phyloP scores from a whole-genome alignment of 2,113 vertebrate species.

The Poeciliopsis prolifica region DNA sequence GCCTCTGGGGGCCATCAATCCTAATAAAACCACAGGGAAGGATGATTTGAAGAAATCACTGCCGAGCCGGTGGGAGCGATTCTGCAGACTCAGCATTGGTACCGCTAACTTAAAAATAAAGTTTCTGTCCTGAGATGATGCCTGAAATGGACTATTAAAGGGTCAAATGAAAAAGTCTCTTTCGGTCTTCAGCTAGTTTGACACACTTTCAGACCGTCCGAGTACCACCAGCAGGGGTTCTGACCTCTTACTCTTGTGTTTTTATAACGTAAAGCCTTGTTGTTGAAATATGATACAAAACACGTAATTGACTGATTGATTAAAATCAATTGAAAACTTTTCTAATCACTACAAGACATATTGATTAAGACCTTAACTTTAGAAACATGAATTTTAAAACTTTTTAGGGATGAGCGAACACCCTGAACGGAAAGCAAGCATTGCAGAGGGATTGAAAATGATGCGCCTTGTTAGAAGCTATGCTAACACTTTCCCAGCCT shows the following conservation, averaged over 20 bases:
- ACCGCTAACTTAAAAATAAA: constrained; percentile 27
- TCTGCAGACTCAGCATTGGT: constrained; percentile 23
- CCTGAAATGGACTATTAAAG: constrained; percentile 1
- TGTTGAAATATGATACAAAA: no score
- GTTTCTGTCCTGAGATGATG: neutral
- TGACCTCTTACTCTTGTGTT: no score
- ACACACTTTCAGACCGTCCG: no score
- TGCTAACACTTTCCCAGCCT: constrained; percentile 28
- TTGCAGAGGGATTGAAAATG: constrained; percentile 37
- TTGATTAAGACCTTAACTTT: no score
- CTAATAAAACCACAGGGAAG: constrained; percentile 72
- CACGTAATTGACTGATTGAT: no score
- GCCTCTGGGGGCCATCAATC: constrained; percentile 65
- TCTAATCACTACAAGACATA: no score
- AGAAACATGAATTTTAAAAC: no score
- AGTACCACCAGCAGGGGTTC: neutral
- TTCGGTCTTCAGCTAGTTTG: no score
- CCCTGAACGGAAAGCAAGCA: neutral
- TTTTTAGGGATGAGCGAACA: no score
- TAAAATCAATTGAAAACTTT: no score
- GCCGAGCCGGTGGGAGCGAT: constrained; percentile 40
- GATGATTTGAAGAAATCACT: constrained; percentile 68
- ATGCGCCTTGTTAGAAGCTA: constrained; percentile 40
- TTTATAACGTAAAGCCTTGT: no score
- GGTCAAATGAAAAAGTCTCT: constrained; percentile 12